Conservation (phyloP, 2,113 vertebrate genomes). For the Dipodomys spectabilis region DNA sequence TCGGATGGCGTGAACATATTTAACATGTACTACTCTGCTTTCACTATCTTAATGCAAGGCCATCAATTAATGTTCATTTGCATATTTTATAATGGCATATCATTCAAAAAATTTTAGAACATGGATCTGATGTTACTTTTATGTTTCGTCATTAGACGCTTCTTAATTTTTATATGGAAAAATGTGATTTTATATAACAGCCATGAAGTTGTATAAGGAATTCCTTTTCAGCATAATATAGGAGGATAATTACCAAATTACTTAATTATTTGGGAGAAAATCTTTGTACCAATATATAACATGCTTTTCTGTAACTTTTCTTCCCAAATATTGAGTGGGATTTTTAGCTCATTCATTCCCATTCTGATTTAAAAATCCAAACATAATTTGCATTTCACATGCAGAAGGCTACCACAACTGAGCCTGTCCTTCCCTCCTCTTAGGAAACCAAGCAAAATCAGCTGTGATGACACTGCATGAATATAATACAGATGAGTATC, state of each 20-base stretch:
- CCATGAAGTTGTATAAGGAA: conserved; percentile 83
- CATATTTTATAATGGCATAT: conserved; percentile 74
- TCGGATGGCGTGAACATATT: conserved; percentile 51
- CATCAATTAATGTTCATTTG: conserved; percentile 82
- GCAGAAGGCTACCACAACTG: conserved; percentile 79
- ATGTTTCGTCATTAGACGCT: conserved; percentile 78
- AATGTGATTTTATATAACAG: conserved; percentile 84
- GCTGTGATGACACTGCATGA: conserved; percentile 80
- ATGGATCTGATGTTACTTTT: conserved; percentile 73
- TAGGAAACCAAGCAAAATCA: conserved; percentile 82
- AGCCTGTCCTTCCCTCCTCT: conserved; percentile 40
- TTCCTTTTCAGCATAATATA: conserved; percentile 79
- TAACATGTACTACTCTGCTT: conserved; percentile 63
- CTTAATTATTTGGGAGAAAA: conserved; percentile 78
- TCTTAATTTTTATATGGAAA: conserved; percentile 84
- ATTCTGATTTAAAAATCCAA: conserved; percentile 70
- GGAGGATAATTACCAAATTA: conserved; percentile 82
- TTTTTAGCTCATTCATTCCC: conserved; percentile 72
- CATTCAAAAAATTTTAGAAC: conserved; percentile 75
- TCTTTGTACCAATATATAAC: conserved; percentile 82
- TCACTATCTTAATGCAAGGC: conserved; percentile 75
- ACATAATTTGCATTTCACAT: conserved; percentile 69
- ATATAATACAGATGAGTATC: conserved; percentile 74
- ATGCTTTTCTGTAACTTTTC: conserved; percentile 75
- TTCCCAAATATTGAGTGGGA: conserved; percentile 68